Evolutionary conservation across 2,797 vertebrate genomes (phyloP).

Genomic region (Sebastes umbrosus): DNA sequence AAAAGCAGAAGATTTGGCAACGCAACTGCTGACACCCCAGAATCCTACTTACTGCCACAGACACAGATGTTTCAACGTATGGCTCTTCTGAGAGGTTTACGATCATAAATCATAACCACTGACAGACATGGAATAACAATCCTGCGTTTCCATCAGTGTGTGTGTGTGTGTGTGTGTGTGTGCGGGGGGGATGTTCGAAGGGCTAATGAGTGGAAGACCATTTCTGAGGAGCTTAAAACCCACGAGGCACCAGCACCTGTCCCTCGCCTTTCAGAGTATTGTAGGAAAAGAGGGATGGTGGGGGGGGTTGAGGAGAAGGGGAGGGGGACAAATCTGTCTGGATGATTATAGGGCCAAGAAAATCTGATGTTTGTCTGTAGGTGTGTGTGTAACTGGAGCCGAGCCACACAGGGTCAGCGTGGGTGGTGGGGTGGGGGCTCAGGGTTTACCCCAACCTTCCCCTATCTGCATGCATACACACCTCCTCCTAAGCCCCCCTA

Average conservation of each 20-base stretch:
- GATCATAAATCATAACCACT: slow-evolving; percentile 61
- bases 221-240: slow-evolving; percentile 41
- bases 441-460: slow-evolving; percentile 22
- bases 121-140: slow-evolving; percentile 48
- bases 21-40: slow-evolving; percentile 34
- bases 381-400: slow-evolving; percentile 19
- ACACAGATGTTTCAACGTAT: slow-evolving; percentile 61
- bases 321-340: slow-evolving; percentile 18
- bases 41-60: slow-evolving; percentile 13
- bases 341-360: slow-evolving; percentile 39
- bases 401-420: slow-evolving; percentile 5
- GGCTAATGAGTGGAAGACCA: slow-evolving; percentile 34
- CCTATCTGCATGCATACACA: slow-evolving; percentile 49
- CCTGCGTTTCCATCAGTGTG: slow-evolving; percentile 10
- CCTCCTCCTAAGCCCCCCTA: slow-evolving; percentile 39
- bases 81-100: slow-evolving; percentile 33
- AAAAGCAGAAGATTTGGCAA: slow-evolving; percentile 38
- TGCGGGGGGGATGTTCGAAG: background rate
- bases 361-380: slow-evolving; percentile 36
- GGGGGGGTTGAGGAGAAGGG: background rate
- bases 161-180: slow-evolving; percentile 5
- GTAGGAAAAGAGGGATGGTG: background rate
- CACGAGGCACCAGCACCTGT: slow-evolving; percentile 59
- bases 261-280: slow-evolving; percentile 45
- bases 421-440: slow-evolving; percentile 6